These are phyloP conservation scores for Acanthococcus lagerstroemiae DNA, from an alignment of 2,888 invertebrate genomes.

Conservation along the genomic window DNA sequence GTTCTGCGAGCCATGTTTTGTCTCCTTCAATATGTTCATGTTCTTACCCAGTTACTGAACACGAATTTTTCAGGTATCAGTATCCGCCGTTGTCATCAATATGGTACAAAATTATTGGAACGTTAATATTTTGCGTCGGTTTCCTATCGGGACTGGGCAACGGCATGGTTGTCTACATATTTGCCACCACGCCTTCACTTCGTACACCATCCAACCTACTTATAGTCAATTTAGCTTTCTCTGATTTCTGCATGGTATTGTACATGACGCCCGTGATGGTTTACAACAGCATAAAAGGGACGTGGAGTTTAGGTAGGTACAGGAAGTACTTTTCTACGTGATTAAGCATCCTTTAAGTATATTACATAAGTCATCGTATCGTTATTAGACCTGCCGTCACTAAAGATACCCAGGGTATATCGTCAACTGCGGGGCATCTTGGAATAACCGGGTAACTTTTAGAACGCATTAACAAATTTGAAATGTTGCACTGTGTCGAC, in stretches of 20 bases:
- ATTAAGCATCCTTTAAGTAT: background rate
- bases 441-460: too few species aligned
- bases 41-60: too few species aligned
- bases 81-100: conserved; percentile 80
- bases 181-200: conserved; percentile 59
- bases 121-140: conserved; percentile 66
- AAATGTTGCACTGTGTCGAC: too few species aligned
- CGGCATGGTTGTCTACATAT: conserved; percentile 61
- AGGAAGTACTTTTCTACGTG: conserved; percentile 35
- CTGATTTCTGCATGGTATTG: conserved; percentile 83
- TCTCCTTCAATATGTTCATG: too few species aligned
- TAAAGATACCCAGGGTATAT: too few species aligned
- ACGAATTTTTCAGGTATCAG: conserved; percentile 65
- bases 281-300: conserved; percentile 69
- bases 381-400: too few species aligned
- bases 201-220: conserved; percentile 84
- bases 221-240: conserved; percentile 82
- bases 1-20: too few species aligned
- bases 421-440: too few species aligned
- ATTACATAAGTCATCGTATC: too few species aligned
- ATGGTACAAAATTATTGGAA: conserved; percentile 72
- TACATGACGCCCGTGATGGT: conserved; percentile 73
- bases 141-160: conserved; percentile 59
- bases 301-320: conserved; percentile 52
- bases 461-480: too few species aligned